Percentiles rank a stretch among this genome's conserved stretches.
Conservation (phyloP, 2,888 invertebrate species). For the Conus canariensis region DNA sequence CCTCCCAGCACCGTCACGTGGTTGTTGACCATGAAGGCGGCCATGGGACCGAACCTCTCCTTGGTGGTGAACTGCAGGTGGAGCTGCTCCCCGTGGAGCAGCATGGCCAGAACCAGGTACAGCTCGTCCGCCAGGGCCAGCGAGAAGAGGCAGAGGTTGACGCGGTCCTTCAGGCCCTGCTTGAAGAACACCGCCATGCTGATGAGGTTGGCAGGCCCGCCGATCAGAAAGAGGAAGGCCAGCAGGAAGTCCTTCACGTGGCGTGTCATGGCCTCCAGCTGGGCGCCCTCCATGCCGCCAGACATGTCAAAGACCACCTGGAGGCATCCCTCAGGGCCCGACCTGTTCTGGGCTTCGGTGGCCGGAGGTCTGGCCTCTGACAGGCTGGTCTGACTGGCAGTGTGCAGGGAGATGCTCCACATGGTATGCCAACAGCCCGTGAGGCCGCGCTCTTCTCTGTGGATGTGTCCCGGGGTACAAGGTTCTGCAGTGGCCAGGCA, state of each 20-base stretch:
- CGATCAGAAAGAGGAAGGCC: not conserved
- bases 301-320: not conserved
- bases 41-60: constrained; percentile 1
- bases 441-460: too few species aligned
- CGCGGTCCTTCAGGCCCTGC: constrained; percentile 1
- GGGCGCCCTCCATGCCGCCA: not conserved
- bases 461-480: too few species aligned
- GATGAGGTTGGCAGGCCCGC: constrained; percentile 13
- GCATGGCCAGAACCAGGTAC: not conserved
- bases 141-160: constrained; percentile 2
- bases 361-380: not conserved
- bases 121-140: not conserved
- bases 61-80: constrained; percentile 4
- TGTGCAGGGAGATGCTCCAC: too few species aligned
- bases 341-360: not conserved
- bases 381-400: not conserved
- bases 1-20: not conserved
- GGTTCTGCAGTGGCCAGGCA: too few species aligned
- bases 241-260: constrained; percentile 3
- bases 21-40: not conserved
- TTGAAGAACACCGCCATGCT: constrained; percentile 20
- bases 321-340: not conserved
- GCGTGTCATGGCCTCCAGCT: not conserved
- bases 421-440: too few species aligned
- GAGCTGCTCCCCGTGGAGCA: constrained; percentile 1